Conservation (phyloP, 2,113 vertebrate genomes). For the Geococcyx californianus region DNA sequence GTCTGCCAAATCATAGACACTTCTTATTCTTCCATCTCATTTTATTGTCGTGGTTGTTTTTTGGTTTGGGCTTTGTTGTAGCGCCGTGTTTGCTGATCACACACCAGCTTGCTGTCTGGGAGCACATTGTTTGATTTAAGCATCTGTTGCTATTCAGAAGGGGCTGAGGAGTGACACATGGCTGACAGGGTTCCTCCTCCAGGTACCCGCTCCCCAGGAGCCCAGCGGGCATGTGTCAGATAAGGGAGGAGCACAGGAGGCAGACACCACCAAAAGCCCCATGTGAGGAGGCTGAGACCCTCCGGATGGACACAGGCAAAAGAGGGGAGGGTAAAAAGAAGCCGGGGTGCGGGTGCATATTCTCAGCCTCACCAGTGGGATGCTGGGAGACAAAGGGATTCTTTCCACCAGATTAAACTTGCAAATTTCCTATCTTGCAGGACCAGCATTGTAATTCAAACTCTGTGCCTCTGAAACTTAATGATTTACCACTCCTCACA, state of each 20-base stretch:
- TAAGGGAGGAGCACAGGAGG: constrained; percentile 28
- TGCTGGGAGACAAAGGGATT: constrained; percentile 21
- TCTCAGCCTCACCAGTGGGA: not conserved
- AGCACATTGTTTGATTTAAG: constrained; percentile 15
- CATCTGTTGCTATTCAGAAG: constrained; percentile 42
- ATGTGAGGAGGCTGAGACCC: not conserved
- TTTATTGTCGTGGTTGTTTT: not conserved
- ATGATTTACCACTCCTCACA: constrained; percentile 56
- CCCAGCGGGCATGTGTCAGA: not conserved
- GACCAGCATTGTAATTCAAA: constrained; percentile 49
- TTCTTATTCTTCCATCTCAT: not conserved
- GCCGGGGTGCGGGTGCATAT: not conserved
- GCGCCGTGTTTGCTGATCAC: not conserved
- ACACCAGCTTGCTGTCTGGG: constrained; percentile 14
- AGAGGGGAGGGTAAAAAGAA: not conserved
- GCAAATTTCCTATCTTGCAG: constrained; percentile 46
- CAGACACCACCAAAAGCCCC: not conserved
- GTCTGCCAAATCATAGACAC: not conserved
- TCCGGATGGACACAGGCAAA: not conserved
- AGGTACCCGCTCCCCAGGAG: constrained; percentile 45
- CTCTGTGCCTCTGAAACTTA: constrained; percentile 64
- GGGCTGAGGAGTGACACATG: not conserved
- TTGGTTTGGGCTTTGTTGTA: not conserved
- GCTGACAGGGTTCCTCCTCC: constrained; percentile 45
- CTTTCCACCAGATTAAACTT: constrained; percentile 49